Evolutionary conservation across 2,113 vertebrate genomes (phyloP).

Genomic region (Elanoides forficatus): DNA sequence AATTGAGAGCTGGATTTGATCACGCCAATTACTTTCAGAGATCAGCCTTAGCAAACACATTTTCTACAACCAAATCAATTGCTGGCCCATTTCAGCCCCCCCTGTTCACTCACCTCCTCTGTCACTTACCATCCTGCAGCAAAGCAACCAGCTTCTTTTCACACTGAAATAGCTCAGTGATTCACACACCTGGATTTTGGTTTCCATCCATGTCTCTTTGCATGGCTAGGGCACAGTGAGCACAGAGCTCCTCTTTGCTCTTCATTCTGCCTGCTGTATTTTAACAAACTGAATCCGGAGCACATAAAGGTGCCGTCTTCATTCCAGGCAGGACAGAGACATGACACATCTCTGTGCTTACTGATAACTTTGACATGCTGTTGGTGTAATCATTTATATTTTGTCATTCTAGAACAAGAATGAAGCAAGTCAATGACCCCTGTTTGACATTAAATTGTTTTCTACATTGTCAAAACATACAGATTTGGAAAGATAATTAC

Average conservation of each 20-base stretch:
- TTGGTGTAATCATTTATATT: neutral
- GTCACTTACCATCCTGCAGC: neutral
- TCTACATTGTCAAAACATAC: neutral
- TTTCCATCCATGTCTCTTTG: neutral
- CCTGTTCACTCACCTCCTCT: neutral
- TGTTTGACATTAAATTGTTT: neutral
- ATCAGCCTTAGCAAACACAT: neutral
- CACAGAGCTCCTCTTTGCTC: neutral
- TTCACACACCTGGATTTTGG: neutral
- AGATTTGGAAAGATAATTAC: neutral
- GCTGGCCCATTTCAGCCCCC: neutral
- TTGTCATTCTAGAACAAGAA: neutral
- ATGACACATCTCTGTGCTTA: neutral
- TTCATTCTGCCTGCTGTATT: neutral
- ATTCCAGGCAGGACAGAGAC: neutral
- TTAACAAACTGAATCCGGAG: neutral
- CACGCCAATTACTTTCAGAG: neutral
- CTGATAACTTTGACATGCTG: neutral
- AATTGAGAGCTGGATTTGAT: neutral
- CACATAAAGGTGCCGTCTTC: neutral
- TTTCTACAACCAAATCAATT: neutral
- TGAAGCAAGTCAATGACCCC: neutral
- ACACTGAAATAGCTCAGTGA: rapidly evolving
- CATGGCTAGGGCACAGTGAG: neutral
- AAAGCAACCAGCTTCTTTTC: neutral